These are phyloP conservation scores for Teinopalpus imperialis DNA, from an alignment of 2,888 invertebrate species.

Conservation along the genomic window DNA sequence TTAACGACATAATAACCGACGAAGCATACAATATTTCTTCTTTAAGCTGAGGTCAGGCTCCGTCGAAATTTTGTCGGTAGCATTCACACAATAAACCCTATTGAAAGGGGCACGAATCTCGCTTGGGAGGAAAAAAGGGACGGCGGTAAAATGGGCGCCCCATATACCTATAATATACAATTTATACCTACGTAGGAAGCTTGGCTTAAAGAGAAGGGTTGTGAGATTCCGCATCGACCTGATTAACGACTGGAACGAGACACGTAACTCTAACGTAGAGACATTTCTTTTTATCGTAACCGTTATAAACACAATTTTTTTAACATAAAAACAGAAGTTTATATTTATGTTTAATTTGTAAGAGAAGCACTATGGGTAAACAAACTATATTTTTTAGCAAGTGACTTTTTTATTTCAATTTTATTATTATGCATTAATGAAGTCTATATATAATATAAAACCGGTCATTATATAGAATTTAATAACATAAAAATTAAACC, in stretches of 20 bases:
- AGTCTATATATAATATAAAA: too few species aligned
- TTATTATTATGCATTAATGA: too few species aligned
- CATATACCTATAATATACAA: slow-evolving; percentile 25
- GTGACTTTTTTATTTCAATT: too few species aligned
- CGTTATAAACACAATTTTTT: too few species aligned
- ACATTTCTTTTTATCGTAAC: too few species aligned
- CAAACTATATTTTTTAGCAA: too few species aligned
- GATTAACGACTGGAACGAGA: slow-evolving; percentile 23
- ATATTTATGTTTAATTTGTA: too few species aligned
- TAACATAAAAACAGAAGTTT: too few species aligned
- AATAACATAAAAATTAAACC: too few species aligned
- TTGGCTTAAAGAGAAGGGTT: slow-evolving; percentile 24
- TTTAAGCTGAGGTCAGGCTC: slow-evolving; percentile 12
- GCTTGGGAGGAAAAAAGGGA: slow-evolving; percentile 20
- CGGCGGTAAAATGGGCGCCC: slow-evolving; percentile 20
- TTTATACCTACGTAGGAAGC: slow-evolving; percentile 22
- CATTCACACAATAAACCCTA: slow-evolving; percentile 24
- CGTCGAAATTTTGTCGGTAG: slow-evolving; percentile 15
- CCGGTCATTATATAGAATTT: too few species aligned
- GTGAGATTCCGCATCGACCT: slow-evolving; percentile 24
- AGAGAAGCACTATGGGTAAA: too few species aligned
- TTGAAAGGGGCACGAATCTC: slow-evolving; percentile 22
- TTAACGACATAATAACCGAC: slow-evolving; percentile 2
- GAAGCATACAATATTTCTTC: slow-evolving; percentile 2
- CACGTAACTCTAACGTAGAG: neutral